phyloP scores from a whole-genome alignment of 2,113 vertebrate species.

The Cyanocitta stelleri region DNA sequence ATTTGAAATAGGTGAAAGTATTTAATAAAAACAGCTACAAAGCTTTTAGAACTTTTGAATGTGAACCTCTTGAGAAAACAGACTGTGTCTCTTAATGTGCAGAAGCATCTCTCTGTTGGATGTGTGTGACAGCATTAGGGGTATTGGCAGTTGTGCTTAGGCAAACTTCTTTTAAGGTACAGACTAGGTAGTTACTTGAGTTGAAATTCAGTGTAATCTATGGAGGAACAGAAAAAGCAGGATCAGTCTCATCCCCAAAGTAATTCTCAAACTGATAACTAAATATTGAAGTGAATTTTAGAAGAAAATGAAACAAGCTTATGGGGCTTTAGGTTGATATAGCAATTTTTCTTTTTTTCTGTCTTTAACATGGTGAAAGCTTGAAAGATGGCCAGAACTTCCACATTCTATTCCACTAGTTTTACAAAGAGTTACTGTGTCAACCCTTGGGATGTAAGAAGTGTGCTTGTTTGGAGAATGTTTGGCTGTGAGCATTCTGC shows the following conservation, averaged over 20 bases:
- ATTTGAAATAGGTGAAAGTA: background rate
- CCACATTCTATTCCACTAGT: background rate
- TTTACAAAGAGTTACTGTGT: background rate
- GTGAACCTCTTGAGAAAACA: background rate
- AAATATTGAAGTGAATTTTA: background rate
- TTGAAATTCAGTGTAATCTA: background rate
- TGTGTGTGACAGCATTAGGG: background rate
- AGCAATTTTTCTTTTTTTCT: background rate
- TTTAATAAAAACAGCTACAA: background rate
- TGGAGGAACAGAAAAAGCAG: background rate
- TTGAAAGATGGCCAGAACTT: background rate
- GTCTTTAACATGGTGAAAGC: background rate
- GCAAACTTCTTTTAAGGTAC: background rate
- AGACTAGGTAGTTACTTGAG: background rate
- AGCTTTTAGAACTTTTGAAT: background rate
- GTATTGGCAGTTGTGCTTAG: background rate
- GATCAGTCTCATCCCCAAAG: background rate
- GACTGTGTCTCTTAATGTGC: background rate
- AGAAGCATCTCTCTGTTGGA: background rate
- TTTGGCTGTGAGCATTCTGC: background rate
- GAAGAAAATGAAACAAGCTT: background rate
- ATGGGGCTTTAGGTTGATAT: background rate
- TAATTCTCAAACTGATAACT: background rate
- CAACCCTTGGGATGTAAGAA: background rate
- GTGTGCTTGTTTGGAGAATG: background rate